Conservation (phyloP, 2,797 vertebrate genomes). For the Acanthurus tractus region DNA sequence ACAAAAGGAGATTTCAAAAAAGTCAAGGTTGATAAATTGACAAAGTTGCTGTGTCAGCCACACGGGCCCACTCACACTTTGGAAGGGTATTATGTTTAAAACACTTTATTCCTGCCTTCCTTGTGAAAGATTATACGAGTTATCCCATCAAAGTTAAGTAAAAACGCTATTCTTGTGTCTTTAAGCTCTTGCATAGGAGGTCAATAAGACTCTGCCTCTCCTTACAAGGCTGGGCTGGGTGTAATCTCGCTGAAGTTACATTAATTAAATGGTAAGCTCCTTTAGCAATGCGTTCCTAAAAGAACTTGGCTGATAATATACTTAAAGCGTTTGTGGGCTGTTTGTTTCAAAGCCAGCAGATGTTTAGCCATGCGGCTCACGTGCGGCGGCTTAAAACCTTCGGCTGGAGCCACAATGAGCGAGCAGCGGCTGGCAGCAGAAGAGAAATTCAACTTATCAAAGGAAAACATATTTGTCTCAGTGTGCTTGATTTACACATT, state of each 20-base stretch:
- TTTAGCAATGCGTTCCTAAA: constrained; percentile 98
- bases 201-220: constrained; percentile 95
- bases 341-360: constrained; percentile 92
- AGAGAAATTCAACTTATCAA: constrained; percentile 82
- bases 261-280: constrained; percentile 99
- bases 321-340: constrained; percentile 93
- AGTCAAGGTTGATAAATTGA: constrained; percentile 68
- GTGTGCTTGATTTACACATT: constrained; percentile 36
- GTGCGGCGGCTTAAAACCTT: constrained; percentile 93
- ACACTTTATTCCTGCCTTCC: constrained; percentile 93
- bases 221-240: constrained; percentile 94
- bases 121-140: constrained; percentile 98
- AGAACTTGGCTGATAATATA: constrained; percentile 98
- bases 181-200: constrained; percentile 95
- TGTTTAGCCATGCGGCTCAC: constrained; percentile 91
- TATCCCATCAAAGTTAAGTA: constrained; percentile 99
- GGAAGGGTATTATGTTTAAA: constrained; percentile 93
- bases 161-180: constrained; percentile 98
- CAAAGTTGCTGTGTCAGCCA: constrained; percentile 85
- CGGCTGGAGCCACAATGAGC: constrained; percentile 89
- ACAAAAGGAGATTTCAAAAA: constrained; percentile 48
- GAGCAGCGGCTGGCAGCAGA: constrained; percentile 67
- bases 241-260: constrained; percentile 99
- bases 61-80: constrained; percentile 87
- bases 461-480: constrained; percentile 75